These are phyloP conservation scores for Bathynomus jamesi DNA, from an alignment of 1,140 invertebrate species.

Conservation along the genomic window DNA sequence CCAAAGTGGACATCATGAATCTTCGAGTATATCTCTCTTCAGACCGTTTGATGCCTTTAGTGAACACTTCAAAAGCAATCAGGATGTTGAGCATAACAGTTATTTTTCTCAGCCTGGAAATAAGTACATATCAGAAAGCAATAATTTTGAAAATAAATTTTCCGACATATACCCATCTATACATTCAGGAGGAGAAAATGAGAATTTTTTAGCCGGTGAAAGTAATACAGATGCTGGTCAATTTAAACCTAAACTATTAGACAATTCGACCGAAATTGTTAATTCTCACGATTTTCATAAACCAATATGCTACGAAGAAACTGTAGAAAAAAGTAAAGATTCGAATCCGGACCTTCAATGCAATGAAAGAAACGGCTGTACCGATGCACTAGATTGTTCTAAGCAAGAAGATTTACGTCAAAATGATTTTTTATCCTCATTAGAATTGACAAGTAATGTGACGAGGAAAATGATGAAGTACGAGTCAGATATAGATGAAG, in stretches of 20 bases:
- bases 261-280: neutral
- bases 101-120: neutral
- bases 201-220: neutral
- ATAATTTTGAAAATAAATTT: neutral
- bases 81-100: neutral
- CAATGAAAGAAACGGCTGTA: neutral
- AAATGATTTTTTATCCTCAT: constrained; percentile 12
- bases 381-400: neutral
- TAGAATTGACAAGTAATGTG: constrained; percentile 8
- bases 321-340: neutral
- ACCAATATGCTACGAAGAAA: neutral
- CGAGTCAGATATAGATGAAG: constrained; percentile 10
- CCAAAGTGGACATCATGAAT: neutral
- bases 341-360: neutral
- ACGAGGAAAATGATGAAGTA: constrained; percentile 10
- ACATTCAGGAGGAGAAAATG: neutral
- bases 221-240: neutral
- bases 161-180: neutral
- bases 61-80: neutral
- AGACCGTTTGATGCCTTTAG: neutral
- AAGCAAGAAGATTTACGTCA: constrained; percentile 7
- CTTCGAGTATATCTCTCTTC: neutral
- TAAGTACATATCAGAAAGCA: neutral
- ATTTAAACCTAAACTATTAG: neutral
- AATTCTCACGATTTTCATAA: neutral